phyloP scores from a whole-genome alignment of 2,797 vertebrate genomes.

The Darevskia nairensis region DNA sequence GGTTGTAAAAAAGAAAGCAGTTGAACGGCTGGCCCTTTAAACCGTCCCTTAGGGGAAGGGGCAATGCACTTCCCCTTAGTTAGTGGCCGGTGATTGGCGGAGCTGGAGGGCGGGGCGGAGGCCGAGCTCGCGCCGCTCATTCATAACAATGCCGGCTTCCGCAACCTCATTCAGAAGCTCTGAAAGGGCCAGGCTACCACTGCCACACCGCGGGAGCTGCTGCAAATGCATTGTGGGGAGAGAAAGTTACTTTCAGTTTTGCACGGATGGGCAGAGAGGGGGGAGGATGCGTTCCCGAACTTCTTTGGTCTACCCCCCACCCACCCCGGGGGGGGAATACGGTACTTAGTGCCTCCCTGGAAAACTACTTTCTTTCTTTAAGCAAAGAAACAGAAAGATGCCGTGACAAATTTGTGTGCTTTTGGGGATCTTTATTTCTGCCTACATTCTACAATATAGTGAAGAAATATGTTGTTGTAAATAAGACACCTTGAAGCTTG shows the following conservation, averaged over 20 bases:
- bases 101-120: not conserved
- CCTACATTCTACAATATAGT: no score
- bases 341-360: no score
- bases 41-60: no score
- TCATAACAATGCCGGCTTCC: not conserved
- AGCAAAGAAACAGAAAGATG: no score
- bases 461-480: no score
- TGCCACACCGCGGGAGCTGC: not conserved
- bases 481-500: no score
- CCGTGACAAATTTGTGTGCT: no score
- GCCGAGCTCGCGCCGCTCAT: not conserved
- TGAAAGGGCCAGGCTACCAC: constrained; percentile 23
- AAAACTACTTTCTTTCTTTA: no score
- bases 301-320: no score
- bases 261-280: not conserved
- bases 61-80: not conserved
- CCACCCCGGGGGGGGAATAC: no score
- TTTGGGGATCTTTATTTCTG: no score
- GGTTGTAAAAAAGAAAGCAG: no score
- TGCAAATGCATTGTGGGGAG: constrained; percentile 50
- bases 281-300: not conserved
- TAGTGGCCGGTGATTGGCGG: not conserved
- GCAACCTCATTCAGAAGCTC: not conserved
- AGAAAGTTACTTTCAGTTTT: constrained; percentile 81
- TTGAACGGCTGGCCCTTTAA: constrained; percentile 13